phyloP scores from a whole-genome alignment of 2,113 vertebrate genomes.

The Corapipo altera region DNA sequence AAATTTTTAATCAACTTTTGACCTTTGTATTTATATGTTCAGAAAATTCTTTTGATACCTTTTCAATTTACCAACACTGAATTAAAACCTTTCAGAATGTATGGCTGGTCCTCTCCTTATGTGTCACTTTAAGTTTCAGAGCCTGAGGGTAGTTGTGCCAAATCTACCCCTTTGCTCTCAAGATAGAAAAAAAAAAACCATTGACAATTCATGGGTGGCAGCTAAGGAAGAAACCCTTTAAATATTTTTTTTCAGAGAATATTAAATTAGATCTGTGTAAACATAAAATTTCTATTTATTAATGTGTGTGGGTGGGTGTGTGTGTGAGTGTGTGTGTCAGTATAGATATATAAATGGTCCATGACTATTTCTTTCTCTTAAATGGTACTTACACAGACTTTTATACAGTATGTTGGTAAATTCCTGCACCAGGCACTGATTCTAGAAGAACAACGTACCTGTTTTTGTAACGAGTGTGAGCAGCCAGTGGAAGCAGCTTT shows the following conservation, averaged over 20 bases:
- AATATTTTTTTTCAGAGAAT: slow-evolving; percentile 41
- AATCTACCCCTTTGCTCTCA: background rate
- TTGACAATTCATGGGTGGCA: slow-evolving; percentile 18
- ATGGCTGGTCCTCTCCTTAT: slow-evolving; percentile 29
- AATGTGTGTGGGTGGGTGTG: background rate
- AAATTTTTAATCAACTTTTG: background rate
- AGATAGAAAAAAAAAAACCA: background rate
- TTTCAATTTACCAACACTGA: slow-evolving; percentile 19
- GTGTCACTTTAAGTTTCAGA: slow-evolving; percentile 10
- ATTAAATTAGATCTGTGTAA: slow-evolving; percentile 63
- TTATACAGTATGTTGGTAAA: slow-evolving; percentile 16
- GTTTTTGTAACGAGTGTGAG: background rate
- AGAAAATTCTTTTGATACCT: slow-evolving; percentile 28
- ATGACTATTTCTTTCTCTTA: slow-evolving; percentile 45
- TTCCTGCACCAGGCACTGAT: slow-evolving; percentile 25
- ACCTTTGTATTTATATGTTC: slow-evolving; percentile 28
- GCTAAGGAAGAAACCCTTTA: slow-evolving; percentile 53
- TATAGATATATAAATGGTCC: slow-evolving; percentile 55
- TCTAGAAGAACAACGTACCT: background rate
- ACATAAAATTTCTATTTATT: slow-evolving; percentile 62
- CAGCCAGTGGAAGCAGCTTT: slow-evolving; percentile 23
- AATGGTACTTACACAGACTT: slow-evolving; percentile 59
- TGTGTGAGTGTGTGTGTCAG: background rate
- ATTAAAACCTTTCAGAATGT: slow-evolving; percentile 34
- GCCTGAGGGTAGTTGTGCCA: background rate